Evolutionary conservation across 2,113 vertebrate species (phyloP), one percentile per base, ranked within the genome.

Genomic region (Serinus canaria): DNA sequence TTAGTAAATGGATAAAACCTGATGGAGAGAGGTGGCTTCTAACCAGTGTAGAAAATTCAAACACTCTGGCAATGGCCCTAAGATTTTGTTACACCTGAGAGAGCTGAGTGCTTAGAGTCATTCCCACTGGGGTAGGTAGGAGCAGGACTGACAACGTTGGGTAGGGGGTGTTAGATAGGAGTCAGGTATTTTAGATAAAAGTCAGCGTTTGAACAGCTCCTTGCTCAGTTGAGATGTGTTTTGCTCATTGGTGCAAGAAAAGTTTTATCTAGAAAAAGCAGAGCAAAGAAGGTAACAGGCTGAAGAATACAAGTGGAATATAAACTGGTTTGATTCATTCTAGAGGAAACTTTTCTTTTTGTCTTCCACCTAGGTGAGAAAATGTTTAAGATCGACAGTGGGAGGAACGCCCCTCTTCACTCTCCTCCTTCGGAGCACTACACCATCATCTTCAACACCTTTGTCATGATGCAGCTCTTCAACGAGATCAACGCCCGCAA

Each of bases 401-500:
- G 99, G 68, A 98, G 99, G 68, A 98, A 99, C 0, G 99, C 99
- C 5, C 99, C 99, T 0, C 98, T 99, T 28, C 99, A 99, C 95
- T 98, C 99, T 5, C 99, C 99, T 17, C 99, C 99, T 25, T 99
- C 99, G 0, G 99, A 99, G 77, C 99, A 99, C 96, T 99, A 99
- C 96, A 99, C 99, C 94, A 99, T 99, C 97, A 99, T 99, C 97
- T 99, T 99, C 98, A 99, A 99, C 97, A 99, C 99, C 66, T 99
- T 99, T 21, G 99, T 99, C 97, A 99, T 99, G 99, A 99, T 99
- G 99, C 99, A 99, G 97, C 98, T 99, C 78, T 99, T 99, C 97
- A 99, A 99, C 13, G 99, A 99, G 97, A 99, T 99, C 97, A 99
- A 99, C 0, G 99, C 99, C 41, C 98, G 99, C 56, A 99, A 99